Evolutionary conservation across 2,888 invertebrate genomes (phyloP), one percentile per base, ranked within the genome.

Genomic region (Drosophila dives): DNA sequence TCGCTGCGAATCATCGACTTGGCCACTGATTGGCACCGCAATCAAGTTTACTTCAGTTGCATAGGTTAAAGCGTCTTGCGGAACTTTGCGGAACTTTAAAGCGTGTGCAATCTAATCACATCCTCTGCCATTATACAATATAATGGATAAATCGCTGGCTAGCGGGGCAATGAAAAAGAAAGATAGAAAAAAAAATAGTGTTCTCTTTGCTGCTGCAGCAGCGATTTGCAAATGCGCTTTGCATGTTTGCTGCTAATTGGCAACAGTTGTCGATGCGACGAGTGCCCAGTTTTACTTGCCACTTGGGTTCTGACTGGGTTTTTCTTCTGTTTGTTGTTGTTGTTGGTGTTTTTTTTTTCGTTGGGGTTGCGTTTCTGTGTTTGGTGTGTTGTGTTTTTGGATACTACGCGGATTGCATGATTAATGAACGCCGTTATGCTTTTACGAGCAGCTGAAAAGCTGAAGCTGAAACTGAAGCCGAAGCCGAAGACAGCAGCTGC

Each of bases 371-470:
- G 51, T 64, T 79, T 79, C 64, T 51, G 32, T 50, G 71, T 69
- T 70, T 48, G 66, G 40, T 56, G 45, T 53, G 72, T 38, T 29
- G 29, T 29, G 29, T 29, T 29, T 59, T 64, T 56, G 38, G 64
- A 78, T 45, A 45, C 45, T 15, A 45, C 78, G 71, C 69, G 87
- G 69, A 72, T 80, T 71, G 90, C 86, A 86, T 90, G 86, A 86
- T 86, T 86, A 90, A 90, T 90, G 89, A 81, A 79, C 72, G 89
- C 90, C 86, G 86, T 86, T 86, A 86, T 90, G 86, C 90, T 90
- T 77, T 90, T 86, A 89, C 82, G 88, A 81, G 64, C 72, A 68
- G 63, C 60, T n/a, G 32, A 49, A 26, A 59, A 34, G 42, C 54
- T 63, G 69, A 59, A 34, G 42, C 54, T 63, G 69, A 42, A 51